Evolutionary conservation across 92 coral and sea anemone genomes (phyloP), one percentile per base, ranked within the genome.

Genomic region (Porites evermanni): DNA sequence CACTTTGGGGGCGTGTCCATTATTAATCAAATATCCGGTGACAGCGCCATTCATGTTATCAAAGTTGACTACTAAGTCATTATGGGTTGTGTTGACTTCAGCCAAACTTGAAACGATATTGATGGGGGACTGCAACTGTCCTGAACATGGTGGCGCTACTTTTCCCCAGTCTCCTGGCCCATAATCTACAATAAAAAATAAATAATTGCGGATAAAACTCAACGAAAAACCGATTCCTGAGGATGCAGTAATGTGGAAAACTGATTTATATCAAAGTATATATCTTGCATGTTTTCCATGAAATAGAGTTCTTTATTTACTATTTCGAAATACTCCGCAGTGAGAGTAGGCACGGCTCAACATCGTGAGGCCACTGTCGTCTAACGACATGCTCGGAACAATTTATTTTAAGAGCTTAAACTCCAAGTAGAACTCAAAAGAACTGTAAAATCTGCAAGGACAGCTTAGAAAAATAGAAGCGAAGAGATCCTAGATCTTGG

Each of bases 101-200:
- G 67, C 77, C 7, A 74, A 47, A 12, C 70, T 63, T 7, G 79
- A 60, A 24, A 67, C 60, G 23, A 94, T 94, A 78, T 91, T 81
- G 23, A 94, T 78, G 18, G 97, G 94, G 16, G 97, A 88, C 75
- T 94, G 97, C 47, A 72, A 78, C 13, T 54, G 64, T 21, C 91
- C 91, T 47, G 67, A 54, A 58, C 94, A 94, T 44, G 38, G 14
- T 2, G 78, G 75, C 58, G 92, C 87, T 38, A 81, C 80, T 79
- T 75, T 87, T 67, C 89, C 91, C 95, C 95, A 94, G 66, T 87
- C 93, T 14, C 74, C 87, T 3, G 93, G 93, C 6, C 98, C 98
- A 68, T 67, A 94, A 53, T 86, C 98, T 94, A 26, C 26, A 86
- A 32, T 5, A 18, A 47, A 12, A 47, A 16, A 47, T 10, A 2